Evolutionary conservation across 92 coral and sea anemone genomes (phyloP), one percentile per base, ranked within the genome.

Genomic region (Isaurus tuberculatus): DNA sequence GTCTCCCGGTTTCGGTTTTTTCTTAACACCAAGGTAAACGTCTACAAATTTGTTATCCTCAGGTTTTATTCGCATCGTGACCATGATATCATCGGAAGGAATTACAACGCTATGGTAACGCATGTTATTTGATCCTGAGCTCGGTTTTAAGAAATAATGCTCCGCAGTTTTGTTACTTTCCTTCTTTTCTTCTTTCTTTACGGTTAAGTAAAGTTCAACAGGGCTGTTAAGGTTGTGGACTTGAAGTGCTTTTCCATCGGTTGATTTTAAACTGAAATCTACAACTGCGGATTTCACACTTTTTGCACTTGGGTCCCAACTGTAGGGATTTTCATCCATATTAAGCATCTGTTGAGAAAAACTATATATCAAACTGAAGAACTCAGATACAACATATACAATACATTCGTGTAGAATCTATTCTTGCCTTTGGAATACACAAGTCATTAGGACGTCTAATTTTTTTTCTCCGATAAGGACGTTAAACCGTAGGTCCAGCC

Each of bases 261-360:
- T 75, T 6, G 94, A 68, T 72, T 93, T 91, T 26, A 93, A 85
- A 25, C 87, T 83, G 80, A 93, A 93, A 51, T 93, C 97, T 2
- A 91, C 78, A 13, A 93, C 97, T 15, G 93, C 90, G 2, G 97
- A 91, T 53, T 86, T 93, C 42, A 93, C 93, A 27, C 86, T 81
- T 13, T 80, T 70, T 2, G 97, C 86, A 19, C 91, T 91, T 32
- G 78, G 31, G 67, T 93, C 97, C 97, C 97, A 93, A 4, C 95
- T 93, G 70, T 86, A 93, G 1, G 97, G 97, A 20, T 93, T 93
- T 28, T 91, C 84, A 1, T 89, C 73, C 65, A 93, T 80, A 22
- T 92, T 81, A 75, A 87, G 60, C 97, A 93, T 91, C 97, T 93
- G 83, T 22, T 28, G 33, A 23, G 42, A 65, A 70, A 19, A 63